phyloP scores from a whole-genome alignment of 2,888 invertebrate genomes.

The Cistogaster globosa region DNA sequence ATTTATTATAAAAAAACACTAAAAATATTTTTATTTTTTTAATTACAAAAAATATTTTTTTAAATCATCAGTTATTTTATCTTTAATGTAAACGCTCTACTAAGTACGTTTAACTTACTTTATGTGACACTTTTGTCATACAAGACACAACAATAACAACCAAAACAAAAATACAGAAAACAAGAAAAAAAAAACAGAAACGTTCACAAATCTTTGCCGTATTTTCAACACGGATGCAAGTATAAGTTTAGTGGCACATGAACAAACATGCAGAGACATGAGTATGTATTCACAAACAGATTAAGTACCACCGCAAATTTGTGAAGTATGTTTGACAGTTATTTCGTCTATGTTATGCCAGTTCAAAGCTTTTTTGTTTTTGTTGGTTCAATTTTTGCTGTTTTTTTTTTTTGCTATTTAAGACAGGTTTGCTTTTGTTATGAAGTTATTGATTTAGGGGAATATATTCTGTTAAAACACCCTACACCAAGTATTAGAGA shows the following conservation, averaged over 20 bases:
- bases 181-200: neutral
- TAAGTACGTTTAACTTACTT: conserved; percentile 24
- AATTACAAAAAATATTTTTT: no score
- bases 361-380: conserved; percentile 49
- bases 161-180: neutral
- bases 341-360: conserved; percentile 61
- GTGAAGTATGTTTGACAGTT: conserved; percentile 62
- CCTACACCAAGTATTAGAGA: no score
- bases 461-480: no score
- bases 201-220: neutral
- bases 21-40: no score
- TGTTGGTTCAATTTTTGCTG: no score
- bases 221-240: conserved; percentile 22
- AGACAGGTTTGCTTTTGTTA: neutral
- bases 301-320: conserved; percentile 51
- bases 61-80: neutral
- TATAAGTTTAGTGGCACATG: conserved; percentile 5
- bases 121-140: conserved; percentile 48
- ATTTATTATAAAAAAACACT: no score
- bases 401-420: neutral
- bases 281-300: conserved; percentile 15
- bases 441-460: no score
- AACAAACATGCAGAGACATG: neutral
- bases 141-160: conserved; percentile 24
- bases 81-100: neutral